Evolutionary conservation across 2,797 vertebrate genomes (phyloP).

Genomic region (Aphelocoma californica): DNA sequence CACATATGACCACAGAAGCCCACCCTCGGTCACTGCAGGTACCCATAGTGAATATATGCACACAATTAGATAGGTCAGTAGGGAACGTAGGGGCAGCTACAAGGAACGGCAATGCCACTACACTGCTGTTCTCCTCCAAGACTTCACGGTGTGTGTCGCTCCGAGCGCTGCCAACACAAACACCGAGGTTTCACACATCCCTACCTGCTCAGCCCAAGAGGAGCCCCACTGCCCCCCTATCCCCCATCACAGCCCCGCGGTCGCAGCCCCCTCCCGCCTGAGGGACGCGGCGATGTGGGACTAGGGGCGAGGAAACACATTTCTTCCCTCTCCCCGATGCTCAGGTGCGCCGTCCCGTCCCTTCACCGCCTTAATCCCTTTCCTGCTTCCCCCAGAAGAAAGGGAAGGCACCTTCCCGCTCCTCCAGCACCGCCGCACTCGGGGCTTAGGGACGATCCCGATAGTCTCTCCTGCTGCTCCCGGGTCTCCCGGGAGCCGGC

Average conservation of each 20-base stretch:
- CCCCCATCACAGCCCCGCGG: fast-evolving
- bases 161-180: not conserved
- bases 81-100: not conserved
- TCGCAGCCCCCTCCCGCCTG: not conserved
- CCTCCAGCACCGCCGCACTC: not conserved
- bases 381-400: not conserved
- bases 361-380: not conserved
- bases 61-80: fast-evolving
- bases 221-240: not conserved
- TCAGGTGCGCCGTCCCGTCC: not conserved
- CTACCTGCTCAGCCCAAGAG: not conserved
- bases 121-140: not conserved
- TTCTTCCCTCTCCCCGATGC: not conserved
- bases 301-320: not conserved
- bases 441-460: not conserved
- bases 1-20: not conserved
- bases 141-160: not conserved
- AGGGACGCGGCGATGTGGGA: not conserved
- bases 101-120: not conserved
- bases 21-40: fast-evolving
- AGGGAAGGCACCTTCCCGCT: not conserved
- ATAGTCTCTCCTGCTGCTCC: no score
- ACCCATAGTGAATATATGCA: fast-evolving
- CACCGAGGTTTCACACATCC: fast-evolving
- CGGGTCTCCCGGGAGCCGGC: not conserved